A percentile compares a stretch with the other conserved stretches of the same genome.
phyloP scores from a whole-genome alignment of 92 coral and sea anemone genomes.

The Muricea muricata region DNA sequence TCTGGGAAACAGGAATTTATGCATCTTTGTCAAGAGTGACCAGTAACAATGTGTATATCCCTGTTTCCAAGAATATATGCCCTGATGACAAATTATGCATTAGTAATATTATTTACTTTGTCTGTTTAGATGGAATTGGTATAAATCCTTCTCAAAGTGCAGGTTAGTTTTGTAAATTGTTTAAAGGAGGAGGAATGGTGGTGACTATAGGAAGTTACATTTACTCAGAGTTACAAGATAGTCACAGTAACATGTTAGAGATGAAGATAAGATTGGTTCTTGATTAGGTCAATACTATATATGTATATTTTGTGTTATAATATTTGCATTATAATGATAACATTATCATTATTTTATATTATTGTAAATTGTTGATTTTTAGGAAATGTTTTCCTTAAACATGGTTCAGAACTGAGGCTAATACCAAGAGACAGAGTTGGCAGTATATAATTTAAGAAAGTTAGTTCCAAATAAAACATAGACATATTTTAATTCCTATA shows the following conservation, averaged over 20 bases:
- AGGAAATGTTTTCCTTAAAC: conserved; percentile 97
- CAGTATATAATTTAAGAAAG: conserved; percentile 16
- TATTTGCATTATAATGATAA: too few relatives aligned
- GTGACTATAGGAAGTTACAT: too few relatives aligned
- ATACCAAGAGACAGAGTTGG: conserved; percentile 99
- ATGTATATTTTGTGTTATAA: too few relatives aligned
- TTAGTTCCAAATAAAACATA: conserved; percentile 16
- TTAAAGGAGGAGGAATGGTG: too few relatives aligned
- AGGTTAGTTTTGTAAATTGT: conserved; percentile 67
- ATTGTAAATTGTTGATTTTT: conserved; percentile 18
- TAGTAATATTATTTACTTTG: background rate
- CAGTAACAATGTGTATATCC: too few relatives aligned
- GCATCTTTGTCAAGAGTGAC: too few relatives aligned
- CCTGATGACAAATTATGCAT: too few relatives aligned
- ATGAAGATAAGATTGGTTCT: too few relatives aligned
- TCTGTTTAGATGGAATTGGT: conserved; percentile 91
- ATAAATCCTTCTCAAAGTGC: conserved; percentile 99
- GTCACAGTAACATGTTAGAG: too few relatives aligned
- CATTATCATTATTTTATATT: background rate
- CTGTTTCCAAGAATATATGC: background rate
- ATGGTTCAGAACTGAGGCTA: conserved; percentile 97
- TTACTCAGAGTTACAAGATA: too few relatives aligned
- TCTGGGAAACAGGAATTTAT: too few relatives aligned
- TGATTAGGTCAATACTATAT: too few relatives aligned
- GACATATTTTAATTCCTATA: background rate